phyloP scores from a whole-genome alignment of 2,797 vertebrate genomes.

The Acridotheres tristis region DNA sequence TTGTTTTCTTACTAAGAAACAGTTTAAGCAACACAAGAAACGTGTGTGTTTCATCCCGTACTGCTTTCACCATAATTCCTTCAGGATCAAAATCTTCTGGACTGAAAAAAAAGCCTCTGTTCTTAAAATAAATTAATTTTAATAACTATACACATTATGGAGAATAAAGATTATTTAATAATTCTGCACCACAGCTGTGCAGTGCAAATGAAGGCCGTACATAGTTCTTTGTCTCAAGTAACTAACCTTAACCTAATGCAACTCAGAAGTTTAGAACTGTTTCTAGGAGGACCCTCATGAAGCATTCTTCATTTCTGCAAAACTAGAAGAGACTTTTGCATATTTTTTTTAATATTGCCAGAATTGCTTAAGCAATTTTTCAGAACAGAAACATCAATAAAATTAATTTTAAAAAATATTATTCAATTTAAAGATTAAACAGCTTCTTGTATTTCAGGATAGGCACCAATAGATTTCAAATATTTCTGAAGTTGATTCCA shows the following conservation, averaged over 20 bases:
- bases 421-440: neutral
- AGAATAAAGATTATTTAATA: neutral
- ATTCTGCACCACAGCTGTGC: neutral
- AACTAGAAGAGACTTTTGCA: neutral
- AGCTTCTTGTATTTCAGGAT: neutral
- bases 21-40: neutral
- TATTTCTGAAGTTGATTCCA: neutral
- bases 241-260: neutral
- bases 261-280: neutral
- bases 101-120: neutral
- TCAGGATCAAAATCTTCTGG: neutral
- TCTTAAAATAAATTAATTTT: neutral
- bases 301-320: neutral
- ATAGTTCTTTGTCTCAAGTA: neutral
- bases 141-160: neutral
- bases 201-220: neutral
- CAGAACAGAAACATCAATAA: neutral
- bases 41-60: neutral
- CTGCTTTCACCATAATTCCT: neutral
- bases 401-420: neutral
- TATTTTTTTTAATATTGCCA: neutral
- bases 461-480: neutral
- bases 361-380: neutral
- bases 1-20: neutral
- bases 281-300: neutral